A percentile compares a stretch with the other conserved stretches of the same genome.
Evolutionary conservation across 1,140 invertebrate genomes (phyloP).

Genomic region (Akabosia matsudoensis): DNA sequence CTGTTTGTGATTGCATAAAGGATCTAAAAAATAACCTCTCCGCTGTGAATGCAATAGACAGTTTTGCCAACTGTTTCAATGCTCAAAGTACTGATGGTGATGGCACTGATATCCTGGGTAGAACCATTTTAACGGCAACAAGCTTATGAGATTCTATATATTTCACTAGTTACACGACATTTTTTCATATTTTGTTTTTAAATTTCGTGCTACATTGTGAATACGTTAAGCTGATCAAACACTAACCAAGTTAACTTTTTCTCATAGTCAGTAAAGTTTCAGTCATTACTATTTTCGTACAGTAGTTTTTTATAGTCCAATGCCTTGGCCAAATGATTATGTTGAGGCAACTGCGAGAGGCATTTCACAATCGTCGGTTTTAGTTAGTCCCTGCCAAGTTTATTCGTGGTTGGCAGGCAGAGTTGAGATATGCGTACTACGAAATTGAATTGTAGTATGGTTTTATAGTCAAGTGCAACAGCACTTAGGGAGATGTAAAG

Average conservation of each 20-base stretch:
- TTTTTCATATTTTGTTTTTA: too few relatives aligned
- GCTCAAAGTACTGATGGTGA: too few relatives aligned
- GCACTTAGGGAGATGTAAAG: neutral
- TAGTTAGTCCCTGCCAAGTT: neutral
- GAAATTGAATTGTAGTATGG: neutral
- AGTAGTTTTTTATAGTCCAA: neutral
- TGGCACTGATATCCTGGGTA: too few relatives aligned
- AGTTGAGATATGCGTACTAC: neutral
- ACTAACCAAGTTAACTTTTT: neutral
- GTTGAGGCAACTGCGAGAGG: neutral
- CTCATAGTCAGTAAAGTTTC: neutral
- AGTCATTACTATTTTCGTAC: neutral
- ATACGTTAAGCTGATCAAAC: too few relatives aligned
- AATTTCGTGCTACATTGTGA: too few relatives aligned
- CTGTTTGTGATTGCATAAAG: too few relatives aligned
- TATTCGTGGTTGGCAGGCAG: neutral
- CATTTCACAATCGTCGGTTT: neutral
- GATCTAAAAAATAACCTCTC: too few relatives aligned
- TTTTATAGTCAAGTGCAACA: neutral
- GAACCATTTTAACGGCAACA: too few relatives aligned
- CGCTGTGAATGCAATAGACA: too few relatives aligned
- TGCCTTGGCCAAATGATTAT: neutral
- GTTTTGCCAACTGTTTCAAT: too few relatives aligned
- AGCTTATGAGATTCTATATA: too few relatives aligned
- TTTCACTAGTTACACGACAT: too few relatives aligned